phyloP scores from a whole-genome alignment of 2,888 invertebrate species.

The Oasisia sp. region DNA sequence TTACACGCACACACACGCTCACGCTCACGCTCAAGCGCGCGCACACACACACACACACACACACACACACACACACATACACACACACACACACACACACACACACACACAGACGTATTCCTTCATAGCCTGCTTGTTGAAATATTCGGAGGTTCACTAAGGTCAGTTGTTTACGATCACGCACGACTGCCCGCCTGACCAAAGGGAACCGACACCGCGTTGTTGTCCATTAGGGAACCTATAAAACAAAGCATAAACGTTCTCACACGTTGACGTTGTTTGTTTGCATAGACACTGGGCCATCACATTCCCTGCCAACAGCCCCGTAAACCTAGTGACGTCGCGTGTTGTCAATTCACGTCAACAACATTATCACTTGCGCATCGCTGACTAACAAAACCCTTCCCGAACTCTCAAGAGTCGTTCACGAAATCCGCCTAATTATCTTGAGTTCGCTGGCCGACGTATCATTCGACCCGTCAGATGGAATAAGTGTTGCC shows the following conservation, averaged over 20 bases:
- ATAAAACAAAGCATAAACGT: no score
- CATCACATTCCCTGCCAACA: no score
- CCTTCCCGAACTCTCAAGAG: neutral
- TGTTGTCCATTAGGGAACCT: no score
- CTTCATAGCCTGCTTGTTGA: neutral
- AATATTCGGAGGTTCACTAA: no score
- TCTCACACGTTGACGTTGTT: neutral
- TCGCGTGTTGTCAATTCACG: neutral
- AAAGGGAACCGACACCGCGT: no score
- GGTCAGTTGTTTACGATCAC: no score
- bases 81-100: no score
- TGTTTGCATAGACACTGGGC: neutral
- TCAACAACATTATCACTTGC: neutral
- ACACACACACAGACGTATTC: no score
- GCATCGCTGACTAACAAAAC: neutral
- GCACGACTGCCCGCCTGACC: no score
- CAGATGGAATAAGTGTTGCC: neutral
- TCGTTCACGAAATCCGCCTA: neutral
- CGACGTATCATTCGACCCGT: neutral
- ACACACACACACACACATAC: no score
- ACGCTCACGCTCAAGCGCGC: neutral
- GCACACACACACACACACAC: neutral
- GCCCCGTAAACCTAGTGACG: neutral
- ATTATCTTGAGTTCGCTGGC: neutral
- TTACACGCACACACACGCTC: neutral